Evolutionary conservation across 1,140 invertebrate species (phyloP).

Genomic region (Drosophila guanche): DNA sequence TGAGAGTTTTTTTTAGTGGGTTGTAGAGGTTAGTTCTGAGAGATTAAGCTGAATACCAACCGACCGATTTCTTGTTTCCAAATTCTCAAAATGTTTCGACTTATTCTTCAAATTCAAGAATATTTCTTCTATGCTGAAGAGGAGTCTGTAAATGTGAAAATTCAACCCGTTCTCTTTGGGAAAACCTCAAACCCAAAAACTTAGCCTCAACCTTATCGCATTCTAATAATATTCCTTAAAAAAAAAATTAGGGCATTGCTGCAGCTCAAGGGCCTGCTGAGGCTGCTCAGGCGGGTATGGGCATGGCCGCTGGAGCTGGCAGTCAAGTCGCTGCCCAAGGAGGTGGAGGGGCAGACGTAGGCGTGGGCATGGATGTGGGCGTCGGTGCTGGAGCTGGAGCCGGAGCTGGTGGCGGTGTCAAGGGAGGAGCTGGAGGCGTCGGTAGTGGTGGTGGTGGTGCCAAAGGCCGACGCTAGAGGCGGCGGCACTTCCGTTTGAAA

Average conservation of each 20-base stretch:
- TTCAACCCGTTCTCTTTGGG: neutral
- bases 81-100: too few species aligned
- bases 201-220: too few species aligned
- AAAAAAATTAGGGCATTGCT: constrained; percentile 21
- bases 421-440: constrained; percentile 21
- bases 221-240: neutral
- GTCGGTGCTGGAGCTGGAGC: constrained; percentile 33
- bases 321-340: constrained; percentile 27
- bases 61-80: too few species aligned
- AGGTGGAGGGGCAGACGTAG: constrained; percentile 23
- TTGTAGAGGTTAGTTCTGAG: too few species aligned
- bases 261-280: constrained; percentile 28
- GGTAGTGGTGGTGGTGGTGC: constrained; percentile 16
- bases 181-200: neutral
- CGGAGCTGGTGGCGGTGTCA: constrained; percentile 17
- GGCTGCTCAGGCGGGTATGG: constrained; percentile 44
- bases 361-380: constrained; percentile 29
- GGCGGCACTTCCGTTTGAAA: constrained; percentile 34
- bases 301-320: constrained; percentile 14
- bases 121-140: neutral
- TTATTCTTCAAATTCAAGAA: too few species aligned
- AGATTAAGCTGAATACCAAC: too few species aligned
- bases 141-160: neutral
- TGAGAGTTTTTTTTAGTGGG: constrained; percentile 16
- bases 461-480: constrained; percentile 11